Base-by-base conservation (phyloP, 1,140 invertebrate species). In the Asbolus verrucosus region DNA sequence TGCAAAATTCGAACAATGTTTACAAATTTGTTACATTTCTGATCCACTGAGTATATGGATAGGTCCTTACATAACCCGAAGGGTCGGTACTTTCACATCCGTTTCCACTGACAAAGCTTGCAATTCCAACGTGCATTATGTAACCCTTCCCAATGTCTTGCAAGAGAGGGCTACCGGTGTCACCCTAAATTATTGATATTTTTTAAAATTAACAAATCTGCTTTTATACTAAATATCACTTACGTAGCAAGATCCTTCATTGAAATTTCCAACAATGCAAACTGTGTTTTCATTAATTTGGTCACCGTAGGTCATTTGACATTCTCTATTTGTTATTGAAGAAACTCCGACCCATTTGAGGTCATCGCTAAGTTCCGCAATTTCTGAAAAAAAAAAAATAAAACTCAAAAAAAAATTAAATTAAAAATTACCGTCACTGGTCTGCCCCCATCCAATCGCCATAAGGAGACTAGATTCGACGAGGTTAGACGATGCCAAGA, bases 51-150 rank as follows among this genome's bases (percentile, higher is more conserved):
- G 11, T 3, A 18, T 46, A 46, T 1, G 41, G 41, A 1, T n/a
- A 6, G n/a, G 41, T 46, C n/a, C 41, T 46, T 6, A 46, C n/a
- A 46, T n/a, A n/a, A n/a, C n/a, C n/a, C n/a, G n/a, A n/a, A n/a
- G n/a, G n/a, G n/a, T n/a, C n/a, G n/a, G n/a, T 46, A 19, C 41
- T 46, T 46, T 46, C 41, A 18, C 41, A 46, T 1, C 41, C 41
- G n/a, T 46, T 46, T 16, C 16, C 41, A n/a, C 41, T 46, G 2
- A 46, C 18, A 9, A 46, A 46, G 21, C 41, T 46, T 5, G 41
- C 14, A 6, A 46, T 18, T 18, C 41, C 41, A 2, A 16, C 41
- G 6, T 19, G 6, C 11, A 18, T 18, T 0, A 9, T 3, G 18
- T 18, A 6, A 19, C 18, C 13, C 11, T 18, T 9, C 18, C 16